A percentile compares a stretch with the other conserved stretches of the same genome.
Conservation (phyloP, 2,888 invertebrate genomes). For the Caprella mutica region DNA sequence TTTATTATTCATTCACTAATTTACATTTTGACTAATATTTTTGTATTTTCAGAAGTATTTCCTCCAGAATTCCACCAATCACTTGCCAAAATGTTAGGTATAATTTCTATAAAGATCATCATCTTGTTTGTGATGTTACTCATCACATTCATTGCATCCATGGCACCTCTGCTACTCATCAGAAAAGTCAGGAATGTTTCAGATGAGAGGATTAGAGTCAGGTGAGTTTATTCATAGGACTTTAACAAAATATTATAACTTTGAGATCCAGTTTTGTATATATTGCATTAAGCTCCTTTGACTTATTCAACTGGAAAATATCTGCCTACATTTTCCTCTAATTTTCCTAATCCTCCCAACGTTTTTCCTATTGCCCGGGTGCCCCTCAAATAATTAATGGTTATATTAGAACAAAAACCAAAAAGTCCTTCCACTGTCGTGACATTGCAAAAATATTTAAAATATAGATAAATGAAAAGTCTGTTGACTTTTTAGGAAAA, state of each 20-base stretch:
- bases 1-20: too few relatives aligned
- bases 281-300: neutral
- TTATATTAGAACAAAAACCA: too few relatives aligned
- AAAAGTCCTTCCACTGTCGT: too few relatives aligned
- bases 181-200: constrained; percentile 22
- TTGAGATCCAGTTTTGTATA: neutral
- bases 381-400: too few relatives aligned
- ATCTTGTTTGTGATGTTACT: constrained; percentile 27
- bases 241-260: neutral
- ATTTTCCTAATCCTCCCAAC: neutral
- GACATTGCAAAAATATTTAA: too few relatives aligned
- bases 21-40: too few relatives aligned
- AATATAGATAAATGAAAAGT: too few relatives aligned
- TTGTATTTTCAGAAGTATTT: too few relatives aligned
- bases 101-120: constrained; percentile 23
- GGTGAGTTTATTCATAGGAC: constrained; percentile 10
- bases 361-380: neutral
- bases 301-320: neutral
- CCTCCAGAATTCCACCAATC: too few relatives aligned
- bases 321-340: too few relatives aligned
- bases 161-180: constrained; percentile 24
- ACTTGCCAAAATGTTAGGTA: constrained; percentile 20
- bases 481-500: too few relatives aligned
- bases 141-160: constrained; percentile 28
- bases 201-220: constrained; percentile 15